These are phyloP conservation scores for Drosophila ficusphila DNA, from an alignment of 1,140 invertebrate genomes.

Conservation along the genomic window DNA sequence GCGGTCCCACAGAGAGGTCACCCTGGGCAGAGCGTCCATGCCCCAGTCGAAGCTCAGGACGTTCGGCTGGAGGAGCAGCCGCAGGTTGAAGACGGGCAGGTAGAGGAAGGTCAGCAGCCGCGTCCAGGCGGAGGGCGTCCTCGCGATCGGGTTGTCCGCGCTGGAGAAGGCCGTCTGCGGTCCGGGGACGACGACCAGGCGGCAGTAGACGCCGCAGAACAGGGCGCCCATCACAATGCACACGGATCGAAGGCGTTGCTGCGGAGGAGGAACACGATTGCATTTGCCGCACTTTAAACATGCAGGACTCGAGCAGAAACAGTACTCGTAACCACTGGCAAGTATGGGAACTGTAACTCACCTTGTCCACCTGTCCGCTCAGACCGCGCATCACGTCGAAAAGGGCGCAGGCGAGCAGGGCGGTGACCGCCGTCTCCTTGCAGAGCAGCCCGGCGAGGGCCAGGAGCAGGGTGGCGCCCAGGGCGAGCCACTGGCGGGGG, in stretches of 20 bases:
- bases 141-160: conserved; percentile 95
- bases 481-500: conserved; percentile 86
- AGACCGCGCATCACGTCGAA: conserved; percentile 88
- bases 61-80: conserved; percentile 92
- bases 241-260: conserved; percentile 89
- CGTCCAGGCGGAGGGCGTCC: conserved; percentile 88
- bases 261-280: conserved; percentile 65
- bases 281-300: no score
- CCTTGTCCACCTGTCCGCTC: conserved; percentile 81
- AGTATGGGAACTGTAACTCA: no score
- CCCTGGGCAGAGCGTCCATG: conserved; percentile 95
- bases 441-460: conserved; percentile 90
- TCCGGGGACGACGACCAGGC: conserved; percentile 87
- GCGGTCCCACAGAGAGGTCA: conserved; percentile 89
- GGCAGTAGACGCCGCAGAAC: conserved; percentile 86
- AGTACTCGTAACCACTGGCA: not conserved
- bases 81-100: conserved; percentile 94
- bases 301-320: no score
- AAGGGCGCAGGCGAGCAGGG: conserved; percentile 93
- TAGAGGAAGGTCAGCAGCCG: conserved; percentile 94
- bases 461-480: conserved; percentile 86
- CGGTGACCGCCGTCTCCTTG: conserved; percentile 97
- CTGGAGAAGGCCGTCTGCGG: conserved; percentile 91
- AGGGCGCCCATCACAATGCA: conserved; percentile 86
- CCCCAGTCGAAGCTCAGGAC: conserved; percentile 97